Percentiles rank a stretch among this genome's conserved stretches.
Evolutionary conservation across 2,113 vertebrate genomes (phyloP).

Genomic region (Oryzias javanicus): DNA sequence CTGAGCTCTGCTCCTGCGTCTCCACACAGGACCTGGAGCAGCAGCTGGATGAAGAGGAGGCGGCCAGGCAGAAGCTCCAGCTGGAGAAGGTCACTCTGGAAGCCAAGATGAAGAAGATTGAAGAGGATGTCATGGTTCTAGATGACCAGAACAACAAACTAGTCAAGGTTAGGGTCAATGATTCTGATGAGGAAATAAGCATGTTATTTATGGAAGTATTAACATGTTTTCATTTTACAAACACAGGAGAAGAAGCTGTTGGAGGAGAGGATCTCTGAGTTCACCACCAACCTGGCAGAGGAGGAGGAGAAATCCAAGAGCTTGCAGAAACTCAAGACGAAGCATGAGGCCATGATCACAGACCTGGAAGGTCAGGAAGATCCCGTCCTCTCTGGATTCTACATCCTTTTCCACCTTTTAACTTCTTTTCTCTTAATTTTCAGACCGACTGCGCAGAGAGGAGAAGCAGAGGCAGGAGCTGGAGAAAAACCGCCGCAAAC

Average conservation of each 20-base stretch:
- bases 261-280: constrained; percentile 93
- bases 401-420: too few species aligned
- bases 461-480: constrained; percentile 94
- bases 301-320: constrained; percentile 99
- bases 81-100: constrained; percentile 95
- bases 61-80: constrained; percentile 93
- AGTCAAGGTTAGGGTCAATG: constrained; percentile 79
- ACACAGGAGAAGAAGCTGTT: constrained; percentile 92
- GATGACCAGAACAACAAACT: constrained; percentile 95
- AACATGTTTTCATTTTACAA: neutral
- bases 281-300: constrained; percentile 92
- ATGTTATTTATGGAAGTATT: too few species aligned
- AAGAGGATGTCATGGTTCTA: constrained; percentile 90
- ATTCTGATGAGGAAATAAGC: too few species aligned
- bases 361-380: constrained; percentile 88
- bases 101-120: constrained; percentile 93
- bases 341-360: constrained; percentile 97
- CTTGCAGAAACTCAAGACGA: constrained; percentile 95
- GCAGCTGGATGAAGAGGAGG: constrained; percentile 96
- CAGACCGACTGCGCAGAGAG: constrained; percentile 92
- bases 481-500: constrained; percentile 95
- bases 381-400: too few species aligned
- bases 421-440: neutral
- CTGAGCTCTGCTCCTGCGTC: neutral
- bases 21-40: constrained; percentile 90